Base-by-base conservation (phyloP, 2,113 vertebrate genomes). In the Clarias batrachus region DNA sequence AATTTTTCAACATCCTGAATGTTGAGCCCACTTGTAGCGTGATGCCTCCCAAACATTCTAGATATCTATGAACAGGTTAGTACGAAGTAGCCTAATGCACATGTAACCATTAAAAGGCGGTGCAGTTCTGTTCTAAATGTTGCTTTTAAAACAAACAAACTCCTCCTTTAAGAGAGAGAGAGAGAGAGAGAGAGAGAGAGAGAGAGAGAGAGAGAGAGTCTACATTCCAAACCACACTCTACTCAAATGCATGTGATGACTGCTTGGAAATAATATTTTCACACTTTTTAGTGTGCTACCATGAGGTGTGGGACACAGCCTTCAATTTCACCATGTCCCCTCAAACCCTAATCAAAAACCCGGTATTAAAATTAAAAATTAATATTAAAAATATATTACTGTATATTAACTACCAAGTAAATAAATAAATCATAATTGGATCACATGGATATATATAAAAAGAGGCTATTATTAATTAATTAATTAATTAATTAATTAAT, bases 121-220 rank as follows among this genome's bases (percentile, higher is more conserved):
- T 54, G 2, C 13, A 33, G 7, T 25, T 25, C 16, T 68, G 63
- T 17, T 82, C 23, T 30, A 56, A 52, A 56, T 52, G 41, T 27
- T 82, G 60, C 62, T 65, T 68, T 54, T 54, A 66, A 66, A 54
- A 82, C 68, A 48, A 66, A 66, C 63, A 30, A 82, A 68, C 81
- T 19, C 81, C 81, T 68, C 81, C 81, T 68, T 52, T 66, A 60
- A 81, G 60, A 82, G 62, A 54, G 62, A 66, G 2, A 33, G 30
- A 33, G 80, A 65, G 60, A 65, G 80, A 82, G 60, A 82, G 41
- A 54, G 81, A 82, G 63, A 76, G 23, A 54, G 52, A 78, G 76
- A 27, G 48, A 54, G 73, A 76, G 73, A 54, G 71, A 74, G 71
- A 74, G 71, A 74, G 48, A 77, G 48, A n/a, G 23, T 16, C 6